Conservation (phyloP, 2,797 vertebrate genomes). For the Squalus acanthias region DNA sequence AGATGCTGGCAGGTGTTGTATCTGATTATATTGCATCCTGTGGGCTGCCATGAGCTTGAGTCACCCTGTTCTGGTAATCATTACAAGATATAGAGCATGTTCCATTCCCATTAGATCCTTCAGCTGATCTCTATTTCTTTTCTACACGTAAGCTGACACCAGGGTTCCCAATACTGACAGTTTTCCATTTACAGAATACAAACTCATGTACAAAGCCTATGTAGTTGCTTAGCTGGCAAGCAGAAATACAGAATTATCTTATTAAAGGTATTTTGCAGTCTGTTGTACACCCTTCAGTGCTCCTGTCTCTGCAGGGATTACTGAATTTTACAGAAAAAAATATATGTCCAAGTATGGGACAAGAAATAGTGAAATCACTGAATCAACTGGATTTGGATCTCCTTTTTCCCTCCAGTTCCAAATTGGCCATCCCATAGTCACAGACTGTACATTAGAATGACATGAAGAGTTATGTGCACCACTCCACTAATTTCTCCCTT, state of each 20-base stretch:
- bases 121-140: neutral
- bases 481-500: neutral
- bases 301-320: neutral
- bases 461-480: neutral
- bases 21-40: neutral
- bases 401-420: neutral
- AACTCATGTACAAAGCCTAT: neutral
- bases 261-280: neutral
- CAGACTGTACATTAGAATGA: neutral
- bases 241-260: neutral
- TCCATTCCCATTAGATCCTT: constrained; percentile 22
- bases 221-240: neutral
- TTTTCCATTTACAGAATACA: neutral
- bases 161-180: neutral
- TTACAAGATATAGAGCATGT: constrained; percentile 7
- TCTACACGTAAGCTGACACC: neutral
- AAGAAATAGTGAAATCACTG: neutral
- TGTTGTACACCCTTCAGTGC: neutral
- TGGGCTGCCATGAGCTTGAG: neutral
- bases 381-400: neutral
- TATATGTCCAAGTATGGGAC: no score
- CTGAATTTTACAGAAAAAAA: neutral
- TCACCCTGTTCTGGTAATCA: neutral
- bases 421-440: neutral
- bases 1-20: neutral